Percentiles rank a stretch among this genome's conserved stretches.
Conservation (phyloP, 1,140 invertebrate species). For the Carposina sasakii region DNA sequence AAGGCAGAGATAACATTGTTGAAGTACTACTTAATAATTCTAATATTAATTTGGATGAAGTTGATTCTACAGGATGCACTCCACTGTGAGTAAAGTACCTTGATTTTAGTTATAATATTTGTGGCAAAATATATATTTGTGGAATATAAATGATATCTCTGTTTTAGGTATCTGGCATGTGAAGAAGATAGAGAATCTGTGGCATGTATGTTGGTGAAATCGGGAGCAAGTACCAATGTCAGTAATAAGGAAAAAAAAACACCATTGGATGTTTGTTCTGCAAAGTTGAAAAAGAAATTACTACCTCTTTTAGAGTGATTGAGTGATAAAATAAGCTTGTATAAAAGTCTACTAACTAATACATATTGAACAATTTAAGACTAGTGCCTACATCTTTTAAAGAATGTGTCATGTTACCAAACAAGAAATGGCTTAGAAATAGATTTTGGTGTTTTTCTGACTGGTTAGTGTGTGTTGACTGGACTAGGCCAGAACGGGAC, state of each 20-base stretch:
- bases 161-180: slow-evolving; percentile 84
- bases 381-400: no score
- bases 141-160: slow-evolving; percentile 15
- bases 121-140: neutral
- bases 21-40: slow-evolving; percentile 77
- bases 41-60: slow-evolving; percentile 38
- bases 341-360: no score
- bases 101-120: neutral
- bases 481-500: no score
- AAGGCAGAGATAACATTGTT: slow-evolving; percentile 82
- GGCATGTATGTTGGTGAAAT: slow-evolving; percentile 78
- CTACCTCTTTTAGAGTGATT: slow-evolving; percentile 25
- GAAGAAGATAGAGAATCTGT: slow-evolving; percentile 85
- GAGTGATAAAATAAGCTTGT: no score
- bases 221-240: slow-evolving; percentile 77
- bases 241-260: slow-evolving; percentile 83
- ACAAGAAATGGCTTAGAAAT: no score
- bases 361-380: no score
- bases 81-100: slow-evolving; percentile 51
- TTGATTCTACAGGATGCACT: slow-evolving; percentile 59
- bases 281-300: slow-evolving; percentile 47
- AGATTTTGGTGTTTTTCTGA: no score
- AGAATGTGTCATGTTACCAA: no score
- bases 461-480: no score
- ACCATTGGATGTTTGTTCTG: slow-evolving; percentile 78